phyloP scores from a whole-genome alignment of 2,888 invertebrate species.

The Serrognathus titanus region DNA sequence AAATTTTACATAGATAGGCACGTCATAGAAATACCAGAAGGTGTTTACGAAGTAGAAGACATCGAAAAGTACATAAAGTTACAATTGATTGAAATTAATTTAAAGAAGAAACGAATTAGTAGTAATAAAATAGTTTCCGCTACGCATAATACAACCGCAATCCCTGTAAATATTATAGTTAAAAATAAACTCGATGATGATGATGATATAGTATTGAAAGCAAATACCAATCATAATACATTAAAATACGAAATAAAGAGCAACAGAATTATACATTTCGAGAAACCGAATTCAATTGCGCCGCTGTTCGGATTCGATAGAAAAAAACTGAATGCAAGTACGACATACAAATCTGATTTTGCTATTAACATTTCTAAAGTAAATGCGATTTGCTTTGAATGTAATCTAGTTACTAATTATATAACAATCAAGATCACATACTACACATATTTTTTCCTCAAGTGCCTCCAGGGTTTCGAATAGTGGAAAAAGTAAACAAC shows the following conservation, averaged over 20 bases:
- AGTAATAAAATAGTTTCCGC: too few relatives aligned
- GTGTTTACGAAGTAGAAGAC: too few relatives aligned
- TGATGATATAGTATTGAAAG: background rate
- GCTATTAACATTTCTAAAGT: constrained; percentile 5
- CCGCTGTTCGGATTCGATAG: background rate
- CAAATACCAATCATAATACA: background rate
- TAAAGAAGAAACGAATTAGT: too few relatives aligned
- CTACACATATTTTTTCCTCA: too few relatives aligned
- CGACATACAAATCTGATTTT: background rate
- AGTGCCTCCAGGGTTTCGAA: too few relatives aligned
- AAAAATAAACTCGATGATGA: background rate
- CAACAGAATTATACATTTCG: background rate
- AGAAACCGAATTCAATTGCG: background rate
- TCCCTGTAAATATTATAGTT: background rate
- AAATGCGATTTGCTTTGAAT: constrained; percentile 3
- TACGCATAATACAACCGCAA: too few relatives aligned
- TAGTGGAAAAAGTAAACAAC: too few relatives aligned
- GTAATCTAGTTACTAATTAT: constrained; percentile 7
- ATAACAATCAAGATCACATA: constrained; percentile 19
- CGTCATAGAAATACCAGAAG: too few relatives aligned
- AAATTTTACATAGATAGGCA: too few relatives aligned
- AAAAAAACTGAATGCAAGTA: background rate
- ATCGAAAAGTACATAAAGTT: too few relatives aligned
- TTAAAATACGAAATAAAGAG: background rate
- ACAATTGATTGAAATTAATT: too few relatives aligned